Percentiles rank a stretch among this genome's conserved stretches.
Evolutionary conservation across 2,113 vertebrate genomes (phyloP).

Genomic region (Mormyrus iriodes): DNA sequence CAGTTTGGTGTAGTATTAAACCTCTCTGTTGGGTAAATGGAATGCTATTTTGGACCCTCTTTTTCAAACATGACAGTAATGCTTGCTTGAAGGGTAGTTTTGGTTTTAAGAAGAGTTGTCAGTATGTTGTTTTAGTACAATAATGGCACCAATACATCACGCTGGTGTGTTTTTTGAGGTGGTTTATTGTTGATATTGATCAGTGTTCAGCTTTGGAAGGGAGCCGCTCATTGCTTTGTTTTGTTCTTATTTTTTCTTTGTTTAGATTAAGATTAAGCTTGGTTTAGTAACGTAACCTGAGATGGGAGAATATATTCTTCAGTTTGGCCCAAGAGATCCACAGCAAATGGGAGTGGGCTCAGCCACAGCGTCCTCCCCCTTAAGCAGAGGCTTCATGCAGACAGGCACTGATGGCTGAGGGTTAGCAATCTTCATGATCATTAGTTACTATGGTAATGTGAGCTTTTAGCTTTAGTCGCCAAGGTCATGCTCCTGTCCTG

Average conservation of each 20-base stretch:
- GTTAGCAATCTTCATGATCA: neutral
- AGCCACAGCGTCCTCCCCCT: neutral
- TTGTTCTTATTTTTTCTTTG: neutral
- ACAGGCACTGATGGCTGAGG: neutral
- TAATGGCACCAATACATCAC: neutral
- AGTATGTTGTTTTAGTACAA: neutral
- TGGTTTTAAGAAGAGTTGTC: neutral
- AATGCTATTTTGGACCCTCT: neutral
- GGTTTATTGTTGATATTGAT: neutral
- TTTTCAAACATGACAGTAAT: neutral
- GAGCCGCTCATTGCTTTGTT: neutral
- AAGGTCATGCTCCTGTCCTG: neutral
- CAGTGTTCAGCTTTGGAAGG: neutral
- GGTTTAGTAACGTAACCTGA: neutral
- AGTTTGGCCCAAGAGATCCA: neutral
- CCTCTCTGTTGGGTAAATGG: neutral
- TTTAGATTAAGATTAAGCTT: neutral
- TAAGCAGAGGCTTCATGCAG: neutral
- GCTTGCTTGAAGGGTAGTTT: neutral
- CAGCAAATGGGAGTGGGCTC: neutral
- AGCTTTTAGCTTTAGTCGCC: neutral
- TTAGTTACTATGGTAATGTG: neutral
- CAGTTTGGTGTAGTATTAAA: neutral
- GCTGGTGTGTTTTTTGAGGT: neutral
- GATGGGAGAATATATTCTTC: neutral